These are phyloP conservation scores for Drosophila carrolli DNA, from an alignment of 1,140 invertebrate species.

Conservation along the genomic window DNA sequence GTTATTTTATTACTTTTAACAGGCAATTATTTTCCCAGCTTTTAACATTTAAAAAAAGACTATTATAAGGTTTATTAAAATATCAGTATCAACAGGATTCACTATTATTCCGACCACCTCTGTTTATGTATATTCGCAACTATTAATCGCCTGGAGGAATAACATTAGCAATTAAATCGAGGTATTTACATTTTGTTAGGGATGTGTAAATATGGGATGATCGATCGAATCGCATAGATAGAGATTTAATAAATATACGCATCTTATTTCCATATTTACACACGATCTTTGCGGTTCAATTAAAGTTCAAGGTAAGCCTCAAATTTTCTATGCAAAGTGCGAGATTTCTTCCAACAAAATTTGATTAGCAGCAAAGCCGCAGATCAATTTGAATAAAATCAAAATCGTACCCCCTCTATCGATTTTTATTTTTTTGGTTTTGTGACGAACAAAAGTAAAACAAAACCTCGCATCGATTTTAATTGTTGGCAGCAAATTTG, in stretches of 20 bases:
- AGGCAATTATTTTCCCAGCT: no score
- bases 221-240: slow-evolving; percentile 20
- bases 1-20: background rate
- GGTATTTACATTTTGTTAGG: slow-evolving; percentile 36
- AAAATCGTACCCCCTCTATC: background rate
- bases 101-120: background rate
- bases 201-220: slow-evolving; percentile 6
- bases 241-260: slow-evolving; percentile 12
- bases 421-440: slow-evolving; percentile 3
- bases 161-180: slow-evolving; percentile 68
- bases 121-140: slow-evolving; percentile 22
- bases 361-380: slow-evolving; percentile 27
- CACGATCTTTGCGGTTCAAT: slow-evolving; percentile 36
- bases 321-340: slow-evolving; percentile 60
- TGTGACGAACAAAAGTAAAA: slow-evolving; percentile 9
- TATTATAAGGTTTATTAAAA: no score
- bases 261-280: slow-evolving; percentile 44
- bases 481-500: slow-evolving; percentile 71
- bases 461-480: slow-evolving; percentile 45
- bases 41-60: no score
- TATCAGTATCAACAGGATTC: background rate
- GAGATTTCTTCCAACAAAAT: slow-evolving; percentile 38
- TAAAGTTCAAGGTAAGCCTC: slow-evolving; percentile 55
- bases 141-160: slow-evolving; percentile 53
- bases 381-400: slow-evolving; percentile 18